Base-by-base conservation (phyloP, 53 echinoderm and acorn worm genomes). In the Patiria pectinifera region DNA sequence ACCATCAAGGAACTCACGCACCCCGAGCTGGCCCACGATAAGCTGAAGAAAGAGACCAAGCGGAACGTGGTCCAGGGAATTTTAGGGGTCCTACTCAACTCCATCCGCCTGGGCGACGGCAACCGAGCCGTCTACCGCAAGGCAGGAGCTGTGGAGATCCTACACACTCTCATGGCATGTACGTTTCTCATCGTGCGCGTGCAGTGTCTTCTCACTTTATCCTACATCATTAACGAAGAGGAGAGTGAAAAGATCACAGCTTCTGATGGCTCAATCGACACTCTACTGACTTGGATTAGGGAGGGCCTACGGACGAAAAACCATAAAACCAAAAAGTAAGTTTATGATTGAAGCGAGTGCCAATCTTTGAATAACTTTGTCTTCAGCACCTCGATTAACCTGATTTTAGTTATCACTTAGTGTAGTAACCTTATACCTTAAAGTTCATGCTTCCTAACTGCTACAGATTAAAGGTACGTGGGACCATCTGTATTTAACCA, bases 161-260 rank as follows among this genome's bases (percentile, higher is more conserved):
- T 99, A 48, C 74, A 82, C 53, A 87, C 81, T 9, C 92, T 91
- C 80, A 48, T 93, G 48, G 86, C 63, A 0, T 95, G 93, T 23
- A 88, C 94, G 10, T 93, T 92, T 72, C 95, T 95, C 46, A 95
- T 97, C 23, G 82, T 96, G 13, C 96, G 96, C 23, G 95, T 95
- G 25, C 94, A 97, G 72, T 86, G 95, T 58, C 92, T 97, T 13
- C 72, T 95, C 12, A 92, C 93, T 47, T 81, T 98, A 6, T 82
- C 98, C 6, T 98, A 94, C 92, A 95, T 98, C 77, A 91, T 98
- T 43, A 94, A 83, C 25, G 98, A 98, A 47, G 87, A 95, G 13
- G 96, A 98, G 85, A 94, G 92, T 46, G 91, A 87, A 49, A 91
- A 91, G 78, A 76, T 98, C 85, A 92, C 92, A 8, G 88, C 91